Evolutionary conservation across 2,888 invertebrate genomes (phyloP).

Genomic region (Petrolisthes cinctipes): DNA sequence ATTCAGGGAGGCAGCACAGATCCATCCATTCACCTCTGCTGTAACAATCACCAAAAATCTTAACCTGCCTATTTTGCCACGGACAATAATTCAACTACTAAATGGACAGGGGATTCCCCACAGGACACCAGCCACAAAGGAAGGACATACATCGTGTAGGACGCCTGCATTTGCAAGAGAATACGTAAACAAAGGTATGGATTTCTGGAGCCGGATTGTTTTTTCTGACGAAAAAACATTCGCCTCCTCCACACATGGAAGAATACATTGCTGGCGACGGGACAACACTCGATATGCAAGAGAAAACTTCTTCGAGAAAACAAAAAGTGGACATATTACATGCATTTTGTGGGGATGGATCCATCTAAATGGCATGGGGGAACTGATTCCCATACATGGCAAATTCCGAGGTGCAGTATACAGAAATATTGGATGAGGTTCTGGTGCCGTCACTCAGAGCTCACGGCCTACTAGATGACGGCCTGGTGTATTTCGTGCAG

Average conservation of each 20-base stretch:
- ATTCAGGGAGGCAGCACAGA: background rate
- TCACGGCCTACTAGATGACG: background rate
- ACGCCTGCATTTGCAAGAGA: slow-evolving; percentile 5
- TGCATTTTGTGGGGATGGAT: slow-evolving; percentile 7
- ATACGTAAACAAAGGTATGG: background rate
- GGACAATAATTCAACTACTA: background rate
- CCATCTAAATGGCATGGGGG: slow-evolving; percentile 2
- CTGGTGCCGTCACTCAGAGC: background rate
- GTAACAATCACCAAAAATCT: no score
- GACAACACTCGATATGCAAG: background rate
- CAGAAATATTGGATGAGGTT: slow-evolving; percentile 9
- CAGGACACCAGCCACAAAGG: slow-evolving; percentile 6
- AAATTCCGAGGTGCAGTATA: no score
- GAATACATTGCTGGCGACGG: background rate
- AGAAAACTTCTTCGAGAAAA: background rate
- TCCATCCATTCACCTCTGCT: background rate
- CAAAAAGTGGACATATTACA: no score
- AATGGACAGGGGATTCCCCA: background rate
- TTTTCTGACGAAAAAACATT: background rate
- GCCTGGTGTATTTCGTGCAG: background rate
- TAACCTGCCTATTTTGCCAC: background rate
- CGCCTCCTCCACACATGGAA: background rate
- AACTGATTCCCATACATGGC: background rate
- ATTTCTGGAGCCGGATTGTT: background rate
- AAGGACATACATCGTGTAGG: slow-evolving; percentile 7